Evolutionary conservation across 2,113 vertebrate species (phyloP), one percentile per base, ranked within the genome.

Genomic region (Ancistrus triradiatus): DNA sequence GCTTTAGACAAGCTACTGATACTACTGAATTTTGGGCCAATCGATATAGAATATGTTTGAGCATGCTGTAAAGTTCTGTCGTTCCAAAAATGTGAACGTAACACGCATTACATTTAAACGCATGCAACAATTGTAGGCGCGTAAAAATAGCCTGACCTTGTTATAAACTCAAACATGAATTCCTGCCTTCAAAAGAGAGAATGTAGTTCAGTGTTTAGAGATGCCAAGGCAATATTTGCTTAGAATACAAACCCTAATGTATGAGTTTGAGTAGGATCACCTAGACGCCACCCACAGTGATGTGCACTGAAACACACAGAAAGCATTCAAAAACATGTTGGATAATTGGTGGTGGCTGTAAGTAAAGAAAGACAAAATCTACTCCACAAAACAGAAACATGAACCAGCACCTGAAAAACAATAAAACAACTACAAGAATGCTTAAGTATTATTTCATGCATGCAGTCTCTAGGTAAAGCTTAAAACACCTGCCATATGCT

Each of bases 161-260:
- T 27, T 58, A 49, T 3, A 15, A 59, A 68, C 60, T 68, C 42
- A 2, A 68, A 60, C 59, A 64, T 46, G 19, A 57, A 66, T 65
- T 56, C 51, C 22, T 43, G 38, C 33, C 27, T 48, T 60, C 66
- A 60, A 46, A 61, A 61, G 59, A 4, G 48, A 69, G 61, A 69
- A 74, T 65, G 56, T 49, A 66, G 66, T 56, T 60, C 66, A 38
- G 66, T 61, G 66, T 74, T 74, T 73, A 49, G 50, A 46, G 56
- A 65, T 65, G 49, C 66, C 56, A 49, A 25, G 60, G 47, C 66
- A 74, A 74, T 74, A 69, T 74, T 74, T 74, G 57, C 66, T 66
- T 10, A 40, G 72, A 69, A 74, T 69, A 74, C 66, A 69, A 44
- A 44, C 43, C 56, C 55, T 69, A 61, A 74, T 69, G 61, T 69